Evolutionary conservation across 2,888 invertebrate genomes (phyloP).

Genomic region (Drosophila vallismaia): DNA sequence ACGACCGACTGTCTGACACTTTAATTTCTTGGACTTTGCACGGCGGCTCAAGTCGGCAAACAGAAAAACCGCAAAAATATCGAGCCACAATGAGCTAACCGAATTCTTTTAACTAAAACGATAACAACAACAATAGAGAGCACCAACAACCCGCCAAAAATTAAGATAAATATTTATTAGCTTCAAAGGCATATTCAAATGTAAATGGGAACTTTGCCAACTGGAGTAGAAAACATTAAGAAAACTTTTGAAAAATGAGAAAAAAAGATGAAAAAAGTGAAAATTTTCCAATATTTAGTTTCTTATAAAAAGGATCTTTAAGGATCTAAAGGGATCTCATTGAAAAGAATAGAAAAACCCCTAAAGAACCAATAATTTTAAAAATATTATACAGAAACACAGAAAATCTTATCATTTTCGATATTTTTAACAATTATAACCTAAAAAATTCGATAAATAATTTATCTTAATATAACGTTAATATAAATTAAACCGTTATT

Average conservation of each 20-base stretch:
- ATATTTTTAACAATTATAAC: too few species aligned
- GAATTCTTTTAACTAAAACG: conserved; percentile 22
- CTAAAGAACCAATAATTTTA: too few species aligned
- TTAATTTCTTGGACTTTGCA: conserved; percentile 74
- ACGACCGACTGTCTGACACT: conserved; percentile 60
- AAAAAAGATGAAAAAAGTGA: too few species aligned
- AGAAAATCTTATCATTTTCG: too few species aligned
- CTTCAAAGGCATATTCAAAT: conserved; percentile 10
- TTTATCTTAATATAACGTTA: too few species aligned
- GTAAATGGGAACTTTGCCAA: conserved; percentile 20
- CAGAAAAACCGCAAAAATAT: conserved; percentile 34
- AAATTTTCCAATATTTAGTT: background rate
- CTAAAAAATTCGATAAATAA: too few species aligned
- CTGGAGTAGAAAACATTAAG: background rate
- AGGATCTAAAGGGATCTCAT: background rate
- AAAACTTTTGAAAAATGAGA: too few species aligned
- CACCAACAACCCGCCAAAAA: conserved; percentile 11
- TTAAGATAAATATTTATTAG: conserved; percentile 36
- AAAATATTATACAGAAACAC: too few species aligned
- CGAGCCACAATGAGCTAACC: conserved; percentile 36
- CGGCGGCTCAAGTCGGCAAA: conserved; percentile 75
- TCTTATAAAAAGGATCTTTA: background rate
- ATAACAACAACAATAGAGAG: conserved; percentile 18
- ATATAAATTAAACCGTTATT: too few species aligned
- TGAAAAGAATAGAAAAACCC: too few species aligned